Evolutionary conservation across 1,140 invertebrate species (phyloP).

Genomic region (Trichogramma pretiosum): DNA sequence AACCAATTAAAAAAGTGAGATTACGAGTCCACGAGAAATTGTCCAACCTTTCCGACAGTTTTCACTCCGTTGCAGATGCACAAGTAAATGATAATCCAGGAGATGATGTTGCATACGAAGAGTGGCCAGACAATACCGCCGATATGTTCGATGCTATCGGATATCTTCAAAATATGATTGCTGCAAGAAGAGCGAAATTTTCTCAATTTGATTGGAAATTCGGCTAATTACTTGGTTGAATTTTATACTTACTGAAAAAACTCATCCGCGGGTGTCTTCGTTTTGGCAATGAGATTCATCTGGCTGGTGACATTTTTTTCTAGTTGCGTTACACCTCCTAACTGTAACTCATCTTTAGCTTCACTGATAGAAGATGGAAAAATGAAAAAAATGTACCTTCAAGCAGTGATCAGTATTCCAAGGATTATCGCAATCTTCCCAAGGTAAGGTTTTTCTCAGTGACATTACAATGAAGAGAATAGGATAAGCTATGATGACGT

Average conservation of each 20-base stretch:
- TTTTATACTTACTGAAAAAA: slow-evolving; percentile 68
- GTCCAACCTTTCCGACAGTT: slow-evolving; percentile 58
- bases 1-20: no score
- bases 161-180: slow-evolving; percentile 59
- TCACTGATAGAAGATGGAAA: neutral
- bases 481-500: slow-evolving; percentile 86
- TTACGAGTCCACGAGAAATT: no score
- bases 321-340: slow-evolving; percentile 22
- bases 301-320: slow-evolving; percentile 26
- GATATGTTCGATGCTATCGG: slow-evolving; percentile 54
- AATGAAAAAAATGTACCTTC: slow-evolving; percentile 33
- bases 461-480: slow-evolving; percentile 75
- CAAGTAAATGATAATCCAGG: slow-evolving; percentile 72
- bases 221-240: neutral
- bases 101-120: slow-evolving; percentile 56
- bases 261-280: slow-evolving; percentile 68
- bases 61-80: slow-evolving; percentile 76
- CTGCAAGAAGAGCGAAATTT: no score
- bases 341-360: slow-evolving; percentile 15
- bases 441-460: slow-evolving; percentile 63
- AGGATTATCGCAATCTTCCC: slow-evolving; percentile 74
- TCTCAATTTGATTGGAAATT: no score
- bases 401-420: slow-evolving; percentile 80
- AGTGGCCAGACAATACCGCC: slow-evolving; percentile 65
- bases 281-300: slow-evolving; percentile 30